These are phyloP conservation scores for Synodontis membranacea DNA, from an alignment of 2,113 vertebrate species.

Conservation along the genomic window DNA sequence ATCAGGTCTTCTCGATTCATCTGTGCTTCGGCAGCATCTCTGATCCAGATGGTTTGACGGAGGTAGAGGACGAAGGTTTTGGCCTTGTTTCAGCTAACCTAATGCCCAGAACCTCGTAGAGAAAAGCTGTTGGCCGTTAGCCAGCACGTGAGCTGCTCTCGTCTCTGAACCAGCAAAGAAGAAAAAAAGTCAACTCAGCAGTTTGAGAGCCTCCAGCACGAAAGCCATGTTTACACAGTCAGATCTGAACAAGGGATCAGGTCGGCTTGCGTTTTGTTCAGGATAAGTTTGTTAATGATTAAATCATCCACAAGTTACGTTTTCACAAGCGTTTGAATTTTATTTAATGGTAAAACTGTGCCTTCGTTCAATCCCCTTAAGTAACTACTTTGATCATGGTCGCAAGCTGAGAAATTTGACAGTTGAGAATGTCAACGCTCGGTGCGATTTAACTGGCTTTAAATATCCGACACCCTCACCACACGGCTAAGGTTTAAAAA, in stretches of 20 bases:
- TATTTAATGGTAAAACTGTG: neutral
- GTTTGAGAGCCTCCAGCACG: conserved; percentile 19
- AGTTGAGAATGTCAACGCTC: neutral
- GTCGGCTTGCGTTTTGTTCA: neutral
- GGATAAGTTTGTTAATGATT: neutral
- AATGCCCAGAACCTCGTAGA: neutral
- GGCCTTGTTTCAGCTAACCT: neutral
- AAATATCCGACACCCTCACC: neutral
- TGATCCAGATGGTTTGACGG: neutral
- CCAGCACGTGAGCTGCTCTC: conserved; percentile 26
- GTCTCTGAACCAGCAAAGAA: conserved; percentile 11
- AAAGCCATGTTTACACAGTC: neutral
- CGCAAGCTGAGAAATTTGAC: neutral
- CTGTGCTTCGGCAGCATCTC: neutral
- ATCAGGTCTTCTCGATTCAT: neutral
- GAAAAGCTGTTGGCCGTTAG: neutral
- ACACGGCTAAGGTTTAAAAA: neutral
- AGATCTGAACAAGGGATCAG: neutral
- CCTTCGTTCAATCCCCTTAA: neutral
- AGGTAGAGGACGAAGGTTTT: neutral
- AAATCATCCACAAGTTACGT: neutral
- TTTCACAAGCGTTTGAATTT: neutral
- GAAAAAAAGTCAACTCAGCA: conserved; percentile 23
- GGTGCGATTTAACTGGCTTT: neutral
- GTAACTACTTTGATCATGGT: neutral